Percentiles rank a stretch among this genome's conserved stretches.
These are phyloP conservation scores for Amblyjoppa proteus DNA, from an alignment of 2,888 invertebrate genomes.

Conservation along the genomic window DNA sequence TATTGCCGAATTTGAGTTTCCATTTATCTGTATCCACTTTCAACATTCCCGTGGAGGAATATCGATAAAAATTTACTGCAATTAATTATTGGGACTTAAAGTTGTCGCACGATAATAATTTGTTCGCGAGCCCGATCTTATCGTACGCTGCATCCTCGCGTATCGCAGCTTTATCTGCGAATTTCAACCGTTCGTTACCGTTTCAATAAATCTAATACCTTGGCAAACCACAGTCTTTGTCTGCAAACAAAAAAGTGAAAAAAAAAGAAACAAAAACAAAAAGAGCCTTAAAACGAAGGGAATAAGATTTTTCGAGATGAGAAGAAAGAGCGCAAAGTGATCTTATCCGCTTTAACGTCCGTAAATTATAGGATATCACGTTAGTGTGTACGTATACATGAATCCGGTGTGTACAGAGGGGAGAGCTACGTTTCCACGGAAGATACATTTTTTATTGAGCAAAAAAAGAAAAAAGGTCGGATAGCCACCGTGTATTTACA, in stretches of 20 bases:
- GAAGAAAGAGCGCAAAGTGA: conserved; percentile 77
- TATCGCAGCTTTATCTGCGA: conserved; percentile 30
- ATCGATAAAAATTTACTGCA: not conserved
- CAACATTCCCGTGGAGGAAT: not conserved
- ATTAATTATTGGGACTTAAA: not conserved
- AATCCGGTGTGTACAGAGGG: conserved; percentile 75
- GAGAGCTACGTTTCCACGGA: conserved; percentile 75
- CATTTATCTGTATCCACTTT: not conserved
- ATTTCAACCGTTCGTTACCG: not conserved
- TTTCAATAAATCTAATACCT: conserved; percentile 35
- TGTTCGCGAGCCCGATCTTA: not conserved
- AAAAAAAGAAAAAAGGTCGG: conserved; percentile 47
- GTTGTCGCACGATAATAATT: not conserved
- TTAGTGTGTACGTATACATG: conserved; percentile 76
- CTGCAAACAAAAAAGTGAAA: conserved; percentile 31
- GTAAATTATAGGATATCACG: conserved; percentile 79
- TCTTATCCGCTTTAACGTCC: conserved; percentile 82
- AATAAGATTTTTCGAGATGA: conserved; percentile 62
- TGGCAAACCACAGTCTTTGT: conserved; percentile 31
- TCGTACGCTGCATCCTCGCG: conserved; percentile 52
- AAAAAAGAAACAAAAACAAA: not conserved
- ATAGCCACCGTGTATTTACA: conserved; percentile 55
- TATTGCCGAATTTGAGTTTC: not conserved
- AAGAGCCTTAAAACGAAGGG: conserved; percentile 49
- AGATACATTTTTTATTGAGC: conserved; percentile 72